Evolutionary conservation across 2,888 invertebrate species (phyloP), one percentile per base, ranked within the genome.

Genomic region (Synergus japonicus): DNA sequence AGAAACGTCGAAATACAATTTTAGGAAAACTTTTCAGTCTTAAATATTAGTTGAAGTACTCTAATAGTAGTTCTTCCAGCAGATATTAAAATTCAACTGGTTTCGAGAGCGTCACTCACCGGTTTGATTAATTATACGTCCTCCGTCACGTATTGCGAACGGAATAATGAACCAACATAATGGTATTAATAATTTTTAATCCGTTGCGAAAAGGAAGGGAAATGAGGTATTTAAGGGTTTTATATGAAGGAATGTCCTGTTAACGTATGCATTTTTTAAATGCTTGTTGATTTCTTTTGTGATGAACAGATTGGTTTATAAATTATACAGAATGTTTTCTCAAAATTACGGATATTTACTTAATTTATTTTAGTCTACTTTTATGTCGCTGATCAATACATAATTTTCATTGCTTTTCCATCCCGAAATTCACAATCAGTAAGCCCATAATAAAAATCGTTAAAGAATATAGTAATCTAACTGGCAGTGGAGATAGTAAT

Each of bases 51-150:
- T 15, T 15, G 4, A 4, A 49, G 5, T 15, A 15, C 5, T 49
- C 5, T 49, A 7, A 49, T 49, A 49, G 49, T 49, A 49, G 15
- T 49, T 13, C 1, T 15, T 49, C 5, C 49, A 73, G 63, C 76
- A 80, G 76, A 78, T 80, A 81, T 83, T 83, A 81, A 81, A 83
- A 84, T 84, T 80, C 80, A 83, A 63, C 79, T 81, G 79, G 78
- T 63, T 46, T 80, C 76, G 79, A 79, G 66, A 44, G 46, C 76
- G 78, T 15, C 78, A 60, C 76, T 79, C 80, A 78, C 67, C 77
- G 82, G 83, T 86, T 84, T 84, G 85, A 88, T 88, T 86, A 88
- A 88, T 87, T 86, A 60, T 69, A 82, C 81, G 66, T 73, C 76
- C 80, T 76, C 76, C 76, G 54, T 78, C 79, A 46, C 66, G 81